A percentile compares a stretch with the other conserved stretches of the same genome.
Evolutionary conservation across 2,797 vertebrate genomes (phyloP).

Genomic region (Platalea minor): DNA sequence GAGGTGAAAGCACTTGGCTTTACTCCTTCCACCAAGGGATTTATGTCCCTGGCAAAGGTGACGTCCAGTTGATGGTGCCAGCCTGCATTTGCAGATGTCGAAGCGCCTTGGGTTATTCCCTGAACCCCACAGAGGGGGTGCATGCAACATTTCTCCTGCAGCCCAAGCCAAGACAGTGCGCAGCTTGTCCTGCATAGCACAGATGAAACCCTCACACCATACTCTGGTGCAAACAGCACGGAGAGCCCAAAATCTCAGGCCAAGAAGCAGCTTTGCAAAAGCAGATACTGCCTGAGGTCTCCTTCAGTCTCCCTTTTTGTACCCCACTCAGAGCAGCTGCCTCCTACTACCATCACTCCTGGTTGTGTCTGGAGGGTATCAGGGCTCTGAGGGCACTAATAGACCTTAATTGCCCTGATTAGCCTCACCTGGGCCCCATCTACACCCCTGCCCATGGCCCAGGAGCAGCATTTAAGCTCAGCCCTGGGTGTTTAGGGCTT

Average conservation of each 20-base stretch:
- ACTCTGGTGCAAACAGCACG: neutral
- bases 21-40: neutral
- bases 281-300: neutral
- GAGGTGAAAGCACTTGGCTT: neutral
- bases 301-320: neutral
- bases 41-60: neutral
- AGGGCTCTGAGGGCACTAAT: neutral
- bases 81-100: neutral
- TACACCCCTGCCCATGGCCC: neutral
- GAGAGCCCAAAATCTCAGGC: neutral
- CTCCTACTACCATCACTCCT: neutral
- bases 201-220: neutral
- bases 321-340: neutral
- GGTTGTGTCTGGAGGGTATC: neutral
- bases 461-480: neutral
- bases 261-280: neutral
- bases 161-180: neutral
- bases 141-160: neutral
- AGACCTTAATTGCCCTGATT: neutral
- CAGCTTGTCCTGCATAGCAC: too few species aligned
- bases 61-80: neutral
- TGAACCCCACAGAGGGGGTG: too few species aligned
- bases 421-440: neutral
- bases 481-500: fast-evolving
- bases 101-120: neutral